Conservation (phyloP, 2,797 vertebrate genomes). For the Takifugu rubripes region DNA sequence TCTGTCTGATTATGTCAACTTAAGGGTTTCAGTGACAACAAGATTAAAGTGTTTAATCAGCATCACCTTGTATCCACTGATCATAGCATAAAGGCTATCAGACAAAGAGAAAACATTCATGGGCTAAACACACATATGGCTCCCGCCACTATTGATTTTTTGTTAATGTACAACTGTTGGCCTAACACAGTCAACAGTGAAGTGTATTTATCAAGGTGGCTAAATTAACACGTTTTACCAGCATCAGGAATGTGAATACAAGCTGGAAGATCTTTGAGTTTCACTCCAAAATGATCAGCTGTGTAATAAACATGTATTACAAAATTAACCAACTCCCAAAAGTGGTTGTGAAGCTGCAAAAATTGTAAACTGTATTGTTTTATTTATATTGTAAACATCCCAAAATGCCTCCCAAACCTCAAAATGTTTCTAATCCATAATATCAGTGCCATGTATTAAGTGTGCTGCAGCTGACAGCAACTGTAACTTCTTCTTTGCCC, state of each 20-base stretch:
- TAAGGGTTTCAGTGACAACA: not conserved
- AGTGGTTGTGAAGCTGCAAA: no score
- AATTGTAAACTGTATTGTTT: no score
- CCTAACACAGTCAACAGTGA: constrained; percentile 55
- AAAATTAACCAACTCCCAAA: no score
- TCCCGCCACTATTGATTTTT: constrained; percentile 52
- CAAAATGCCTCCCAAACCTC: no score
- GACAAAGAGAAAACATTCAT: constrained; percentile 28
- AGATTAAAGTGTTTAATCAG: constrained; percentile 42
- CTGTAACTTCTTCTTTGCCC: no score
- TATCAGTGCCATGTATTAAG: no score
- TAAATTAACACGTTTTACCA: constrained; percentile 19
- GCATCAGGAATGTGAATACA: constrained; percentile 27
- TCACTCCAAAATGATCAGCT: not conserved
- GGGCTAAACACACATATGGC: constrained; percentile 23
- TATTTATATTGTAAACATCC: no score
- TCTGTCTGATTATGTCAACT: constrained; percentile 9
- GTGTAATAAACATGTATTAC: not conserved
- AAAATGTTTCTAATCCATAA: no score
- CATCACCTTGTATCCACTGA: constrained; percentile 32
- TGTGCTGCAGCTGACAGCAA: no score
- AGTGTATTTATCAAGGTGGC: constrained; percentile 44
- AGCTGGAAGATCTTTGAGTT: not conserved
- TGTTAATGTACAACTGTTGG: constrained; percentile 56
- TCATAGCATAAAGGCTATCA: constrained; percentile 37